Evolutionary conservation across 2,797 vertebrate species (phyloP).

Genomic region (Carapus acus): DNA sequence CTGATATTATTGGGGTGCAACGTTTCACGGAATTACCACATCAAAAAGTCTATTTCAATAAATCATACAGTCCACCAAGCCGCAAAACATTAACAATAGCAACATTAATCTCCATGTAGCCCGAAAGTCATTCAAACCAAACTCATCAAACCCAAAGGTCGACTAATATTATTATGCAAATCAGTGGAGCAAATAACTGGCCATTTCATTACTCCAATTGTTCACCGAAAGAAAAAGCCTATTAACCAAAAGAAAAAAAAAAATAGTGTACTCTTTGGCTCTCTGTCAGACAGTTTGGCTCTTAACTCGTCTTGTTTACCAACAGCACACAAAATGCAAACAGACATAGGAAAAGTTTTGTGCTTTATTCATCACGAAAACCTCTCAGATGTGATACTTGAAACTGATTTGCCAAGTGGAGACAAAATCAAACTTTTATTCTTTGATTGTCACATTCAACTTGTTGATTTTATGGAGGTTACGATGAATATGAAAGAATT

Average conservation of each 20-base stretch:
- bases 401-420: no score
- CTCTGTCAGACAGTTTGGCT: no score
- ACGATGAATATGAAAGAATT: no score
- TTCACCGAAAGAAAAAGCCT: slow-evolving; percentile 14
- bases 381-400: no score
- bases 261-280: neutral
- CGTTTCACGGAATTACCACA: slow-evolving; percentile 22
- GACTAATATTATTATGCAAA: slow-evolving; percentile 60
- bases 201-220: slow-evolving; percentile 30
- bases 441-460: no score
- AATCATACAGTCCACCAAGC: slow-evolving; percentile 32
- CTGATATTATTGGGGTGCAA: slow-evolving; percentile 28
- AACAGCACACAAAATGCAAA: no score
- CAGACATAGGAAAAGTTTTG: no score
- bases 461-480: no score
- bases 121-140: slow-evolving; percentile 40
- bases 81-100: slow-evolving; percentile 27
- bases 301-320: no score
- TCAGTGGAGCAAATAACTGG: slow-evolving; percentile 36
- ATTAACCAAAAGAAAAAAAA: neutral
- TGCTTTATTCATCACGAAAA: no score
- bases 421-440: no score
- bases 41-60: slow-evolving; percentile 37
- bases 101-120: slow-evolving; percentile 42
- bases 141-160: slow-evolving; percentile 55